Conservation (phyloP, 2,113 vertebrate species). For the Proterorhinus semilunaris region DNA sequence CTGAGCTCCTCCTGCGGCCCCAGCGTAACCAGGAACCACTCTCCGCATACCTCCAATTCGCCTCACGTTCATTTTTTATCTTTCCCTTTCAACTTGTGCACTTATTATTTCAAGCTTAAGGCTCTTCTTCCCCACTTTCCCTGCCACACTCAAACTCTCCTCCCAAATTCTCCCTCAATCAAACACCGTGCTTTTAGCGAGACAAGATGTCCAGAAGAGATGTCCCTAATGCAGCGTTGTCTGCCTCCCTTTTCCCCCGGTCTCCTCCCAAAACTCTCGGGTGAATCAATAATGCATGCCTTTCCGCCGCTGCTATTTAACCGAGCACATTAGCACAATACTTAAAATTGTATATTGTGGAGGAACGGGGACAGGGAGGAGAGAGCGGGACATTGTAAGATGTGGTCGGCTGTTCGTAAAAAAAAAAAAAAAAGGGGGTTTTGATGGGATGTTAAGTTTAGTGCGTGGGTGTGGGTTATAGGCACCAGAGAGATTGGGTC, state of each 20-base stretch:
- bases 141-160: constrained; percentile 11
- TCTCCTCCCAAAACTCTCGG: constrained; percentile 24
- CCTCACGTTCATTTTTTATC: no score
- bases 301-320: constrained; percentile 50
- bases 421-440: no score
- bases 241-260: constrained; percentile 7
- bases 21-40: no score
- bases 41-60: no score
- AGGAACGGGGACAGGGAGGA: constrained; percentile 40
- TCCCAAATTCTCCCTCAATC: constrained; percentile 23
- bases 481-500: constrained; percentile 30
- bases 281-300: constrained; percentile 54
- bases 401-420: no score
- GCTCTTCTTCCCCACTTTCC: constrained; percentile 5
- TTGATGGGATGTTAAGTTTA: constrained; percentile 57
- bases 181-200: constrained; percentile 32
- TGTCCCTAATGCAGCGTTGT: constrained; percentile 48
- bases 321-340: constrained; percentile 50
- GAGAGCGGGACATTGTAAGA: constrained; percentile 1
- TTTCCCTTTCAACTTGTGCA: no score
- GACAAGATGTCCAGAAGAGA: constrained; percentile 48
- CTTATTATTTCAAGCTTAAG: no score
- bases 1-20: no score
- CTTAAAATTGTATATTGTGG: constrained; percentile 22
- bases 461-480: constrained; percentile 39